Evolutionary conservation across 2,888 invertebrate genomes (phyloP).

Genomic region (Elmis aenea): DNA sequence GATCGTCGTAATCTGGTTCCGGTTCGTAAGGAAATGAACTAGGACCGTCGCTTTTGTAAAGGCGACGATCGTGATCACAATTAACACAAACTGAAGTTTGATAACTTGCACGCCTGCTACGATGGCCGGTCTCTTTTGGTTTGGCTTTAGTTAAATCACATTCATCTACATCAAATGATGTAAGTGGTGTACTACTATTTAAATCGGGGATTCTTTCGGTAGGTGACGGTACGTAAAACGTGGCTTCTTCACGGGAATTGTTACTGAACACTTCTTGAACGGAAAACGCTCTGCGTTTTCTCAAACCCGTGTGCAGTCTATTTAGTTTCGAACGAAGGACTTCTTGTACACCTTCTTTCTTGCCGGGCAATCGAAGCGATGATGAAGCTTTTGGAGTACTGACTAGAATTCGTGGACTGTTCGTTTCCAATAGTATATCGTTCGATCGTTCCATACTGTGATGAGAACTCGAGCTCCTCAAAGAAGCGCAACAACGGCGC

Average conservation of each 20-base stretch:
- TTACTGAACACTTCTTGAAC: conserved; percentile 61
- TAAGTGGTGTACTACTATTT: conserved; percentile 2
- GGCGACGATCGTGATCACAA: conserved; percentile 39
- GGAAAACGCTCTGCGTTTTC: conserved; percentile 61
- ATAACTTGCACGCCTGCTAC: conserved; percentile 26
- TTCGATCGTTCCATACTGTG: conserved; percentile 50
- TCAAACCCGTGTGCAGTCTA: conserved; percentile 64
- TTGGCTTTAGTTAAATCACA: too few species aligned
- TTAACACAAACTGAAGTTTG: conserved; percentile 17
- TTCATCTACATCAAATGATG: conserved; percentile 6
- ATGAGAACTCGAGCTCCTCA: conserved; percentile 49
- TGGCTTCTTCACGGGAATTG: conserved; percentile 48
- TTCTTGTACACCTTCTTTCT: conserved; percentile 57
- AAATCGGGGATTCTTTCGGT: conserved; percentile 19
- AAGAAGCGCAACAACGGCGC: conserved; percentile 61
- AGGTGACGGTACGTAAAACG: conserved; percentile 69
- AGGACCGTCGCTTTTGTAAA: conserved; percentile 38
- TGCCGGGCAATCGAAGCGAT: conserved; percentile 45
- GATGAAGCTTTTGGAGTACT: conserved; percentile 43
- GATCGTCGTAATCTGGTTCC: conserved; percentile 43
- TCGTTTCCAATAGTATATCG: conserved; percentile 54
- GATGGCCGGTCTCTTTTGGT: conserved; percentile 22
- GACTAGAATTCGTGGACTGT: conserved; percentile 46
- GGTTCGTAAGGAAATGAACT: conserved; percentile 42
- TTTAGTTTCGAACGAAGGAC: conserved; percentile 61